A percentile compares a stretch with the other conserved stretches of the same genome.
These are phyloP conservation scores for Hemichromis elongatus DNA, from an alignment of 2,113 vertebrate species.

Conservation along the genomic window DNA sequence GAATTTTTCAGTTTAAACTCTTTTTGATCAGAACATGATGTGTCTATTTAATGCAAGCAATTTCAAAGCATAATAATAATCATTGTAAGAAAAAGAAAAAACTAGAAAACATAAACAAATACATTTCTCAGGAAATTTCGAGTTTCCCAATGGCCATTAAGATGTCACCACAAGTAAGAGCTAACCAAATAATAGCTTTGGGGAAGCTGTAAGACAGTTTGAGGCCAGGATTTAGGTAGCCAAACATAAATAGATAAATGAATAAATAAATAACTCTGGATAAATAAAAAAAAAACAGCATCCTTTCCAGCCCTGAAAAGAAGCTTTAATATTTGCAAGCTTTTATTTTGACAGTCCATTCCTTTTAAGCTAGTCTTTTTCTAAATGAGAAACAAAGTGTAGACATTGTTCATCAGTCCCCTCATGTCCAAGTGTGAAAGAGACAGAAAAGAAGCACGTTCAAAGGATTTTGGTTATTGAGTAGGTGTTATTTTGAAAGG, in stretches of 20 bases:
- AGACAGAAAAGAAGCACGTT: neutral
- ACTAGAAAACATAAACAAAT: neutral
- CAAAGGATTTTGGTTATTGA: neutral
- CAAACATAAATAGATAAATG: neutral
- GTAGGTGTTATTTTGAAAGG: neutral
- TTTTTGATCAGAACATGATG: neutral
- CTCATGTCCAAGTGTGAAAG: neutral
- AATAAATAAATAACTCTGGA: neutral
- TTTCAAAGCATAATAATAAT: neutral
- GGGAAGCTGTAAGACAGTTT: neutral
- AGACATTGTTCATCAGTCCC: accelerated
- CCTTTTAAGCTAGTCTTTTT: neutral
- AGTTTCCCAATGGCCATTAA: neutral
- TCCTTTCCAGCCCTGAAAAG: neutral
- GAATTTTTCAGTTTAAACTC: neutral
- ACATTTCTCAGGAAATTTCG: neutral
- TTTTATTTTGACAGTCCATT: neutral
- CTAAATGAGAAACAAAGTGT: neutral
- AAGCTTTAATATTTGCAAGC: neutral
- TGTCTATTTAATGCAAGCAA: neutral
- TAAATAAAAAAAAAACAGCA: neutral
- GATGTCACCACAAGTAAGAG: neutral
- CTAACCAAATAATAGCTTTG: neutral
- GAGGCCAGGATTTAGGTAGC: neutral
- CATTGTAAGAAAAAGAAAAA: neutral